A percentile compares a stretch with the other conserved stretches of the same genome.
Evolutionary conservation across 2,113 vertebrate species (phyloP).

Genomic region (Eulemur macaco): DNA sequence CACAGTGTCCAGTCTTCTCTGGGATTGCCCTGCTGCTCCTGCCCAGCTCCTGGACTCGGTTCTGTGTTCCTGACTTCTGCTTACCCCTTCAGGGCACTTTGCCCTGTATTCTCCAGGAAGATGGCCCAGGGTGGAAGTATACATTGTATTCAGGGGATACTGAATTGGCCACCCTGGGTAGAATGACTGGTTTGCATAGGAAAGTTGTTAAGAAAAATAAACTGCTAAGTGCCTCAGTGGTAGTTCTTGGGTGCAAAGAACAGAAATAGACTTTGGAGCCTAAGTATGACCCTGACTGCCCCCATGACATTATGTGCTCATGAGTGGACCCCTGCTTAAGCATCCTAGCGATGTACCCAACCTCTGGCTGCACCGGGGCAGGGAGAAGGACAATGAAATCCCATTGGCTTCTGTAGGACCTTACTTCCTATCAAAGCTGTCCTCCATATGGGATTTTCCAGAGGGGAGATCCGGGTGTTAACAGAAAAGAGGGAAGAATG

Average conservation of each 20-base stretch:
- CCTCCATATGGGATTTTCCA: background rate
- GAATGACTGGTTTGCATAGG: background rate
- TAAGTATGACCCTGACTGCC: background rate
- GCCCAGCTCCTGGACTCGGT: background rate
- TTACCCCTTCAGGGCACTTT: background rate
- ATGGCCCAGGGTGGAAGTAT: background rate
- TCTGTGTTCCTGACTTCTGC: background rate
- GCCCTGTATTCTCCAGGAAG: background rate
- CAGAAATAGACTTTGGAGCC: background rate
- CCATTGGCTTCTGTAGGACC: background rate
- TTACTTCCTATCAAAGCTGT: background rate
- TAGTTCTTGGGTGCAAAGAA: background rate
- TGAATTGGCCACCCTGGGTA: background rate
- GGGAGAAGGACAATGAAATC: background rate
- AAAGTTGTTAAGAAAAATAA: background rate
- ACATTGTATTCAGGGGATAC: background rate
- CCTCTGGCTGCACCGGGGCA: background rate
- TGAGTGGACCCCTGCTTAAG: background rate
- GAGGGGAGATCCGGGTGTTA: background rate
- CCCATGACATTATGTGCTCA: background rate
- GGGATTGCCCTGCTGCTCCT: background rate
- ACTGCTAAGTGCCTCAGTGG: background rate
- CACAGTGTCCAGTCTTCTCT: background rate
- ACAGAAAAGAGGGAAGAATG: background rate
- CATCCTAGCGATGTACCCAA: fast-evolving